Percentiles rank a stretch among this genome's conserved stretches.
These are phyloP conservation scores for Lophochroa leadbeateri DNA, from an alignment of 2,113 vertebrate genomes.

Conservation along the genomic window DNA sequence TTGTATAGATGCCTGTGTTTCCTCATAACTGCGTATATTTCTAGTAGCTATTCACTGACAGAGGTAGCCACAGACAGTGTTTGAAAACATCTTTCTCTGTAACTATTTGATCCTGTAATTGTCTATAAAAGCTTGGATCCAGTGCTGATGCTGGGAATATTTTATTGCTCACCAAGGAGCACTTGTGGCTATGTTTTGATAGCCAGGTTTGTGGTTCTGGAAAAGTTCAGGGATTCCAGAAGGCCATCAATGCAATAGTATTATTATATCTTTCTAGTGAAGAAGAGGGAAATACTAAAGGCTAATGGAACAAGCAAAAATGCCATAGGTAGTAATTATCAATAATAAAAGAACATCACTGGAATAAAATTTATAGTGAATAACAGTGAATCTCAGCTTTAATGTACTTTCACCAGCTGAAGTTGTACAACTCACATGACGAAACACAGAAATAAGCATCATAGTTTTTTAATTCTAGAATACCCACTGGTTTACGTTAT, in stretches of 20 bases:
- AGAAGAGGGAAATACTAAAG: background rate
- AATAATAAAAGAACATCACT: background rate
- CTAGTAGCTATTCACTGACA: background rate
- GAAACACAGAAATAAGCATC: background rate
- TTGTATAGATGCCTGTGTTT: background rate
- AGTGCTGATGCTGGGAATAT: background rate
- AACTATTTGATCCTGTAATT: slow-evolving; percentile 14
- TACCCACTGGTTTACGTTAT: background rate
- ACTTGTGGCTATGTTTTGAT: slow-evolving; percentile 51
- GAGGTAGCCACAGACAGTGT: background rate
- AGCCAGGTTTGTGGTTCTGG: slow-evolving; percentile 53
- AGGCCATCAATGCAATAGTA: background rate
- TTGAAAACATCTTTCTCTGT: background rate
- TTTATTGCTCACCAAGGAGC: slow-evolving; percentile 51
- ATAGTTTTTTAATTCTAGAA: background rate
- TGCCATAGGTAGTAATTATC: background rate
- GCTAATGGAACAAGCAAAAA: background rate
- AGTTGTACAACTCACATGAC: background rate
- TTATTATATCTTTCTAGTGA: background rate
- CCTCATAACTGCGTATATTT: background rate
- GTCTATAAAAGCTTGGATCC: slow-evolving; percentile 18
- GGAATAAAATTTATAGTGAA: background rate
- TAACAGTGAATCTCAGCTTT: background rate
- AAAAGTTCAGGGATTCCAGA: slow-evolving; percentile 11
- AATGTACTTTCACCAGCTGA: background rate